Evolutionary conservation across 2,797 vertebrate species (phyloP), one percentile per base, ranked within the genome.

Genomic region (Heterohyrax brucei): DNA sequence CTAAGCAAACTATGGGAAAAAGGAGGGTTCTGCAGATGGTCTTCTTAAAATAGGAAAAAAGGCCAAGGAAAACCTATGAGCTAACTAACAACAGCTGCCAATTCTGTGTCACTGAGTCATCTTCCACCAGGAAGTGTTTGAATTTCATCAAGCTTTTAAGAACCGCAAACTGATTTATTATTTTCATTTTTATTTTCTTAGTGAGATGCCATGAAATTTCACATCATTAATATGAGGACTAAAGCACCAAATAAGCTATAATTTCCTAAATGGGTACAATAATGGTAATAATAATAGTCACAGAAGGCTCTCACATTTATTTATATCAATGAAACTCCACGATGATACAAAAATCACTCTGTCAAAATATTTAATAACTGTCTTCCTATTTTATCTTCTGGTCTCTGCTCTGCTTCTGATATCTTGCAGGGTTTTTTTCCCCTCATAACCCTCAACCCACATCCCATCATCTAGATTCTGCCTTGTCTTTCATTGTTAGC

Each of bases 11-110:
- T n/a, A 92, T 95, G 92, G 96, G 92, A 92, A 88, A 96, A 97
- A 91, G 72, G 89, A 97, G 94, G 95, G 91, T 68, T 97, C 91
- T 97, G 7, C 92, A 96, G 93, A 98, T 97, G 86, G 86, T 93
- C 95, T 95, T 93, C 96, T 96, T 89, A 93, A 94, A 89, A 95
- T 75, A 50, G 85, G 97, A 96, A 97, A 97, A 96, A 94, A 92
- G 75, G 93, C 96, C 97, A 98, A 64, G 80, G 70, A 97, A 87
- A 91, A 88, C 10, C 93, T 90, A 95, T 98, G 98, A 98, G 92
- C 97, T 98, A 96, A 98, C 90, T 82, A 96, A 94, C 94, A 95
- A 96, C 97, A 97, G 95, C 97, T 96, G 96, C 94, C 97, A 97
- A 46, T 76, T 96, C 85, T 93, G 91, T 97, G 97, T 96, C 96